Evolutionary conservation across 2,888 invertebrate species (phyloP).

Genomic region (Suillia variegata): DNA sequence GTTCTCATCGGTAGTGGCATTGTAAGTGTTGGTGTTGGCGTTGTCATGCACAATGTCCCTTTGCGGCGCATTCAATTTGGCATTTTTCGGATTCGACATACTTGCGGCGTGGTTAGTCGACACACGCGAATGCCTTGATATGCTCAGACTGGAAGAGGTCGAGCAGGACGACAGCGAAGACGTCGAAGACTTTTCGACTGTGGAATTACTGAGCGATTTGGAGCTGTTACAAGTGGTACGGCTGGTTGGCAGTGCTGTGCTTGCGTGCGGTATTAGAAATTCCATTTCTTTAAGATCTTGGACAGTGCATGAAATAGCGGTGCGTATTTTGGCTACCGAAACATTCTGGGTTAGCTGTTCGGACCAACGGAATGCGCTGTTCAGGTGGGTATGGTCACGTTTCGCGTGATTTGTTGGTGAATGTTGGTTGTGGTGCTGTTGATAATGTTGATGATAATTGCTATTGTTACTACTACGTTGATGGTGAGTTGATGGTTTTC

Average conservation of each 20-base stretch:
- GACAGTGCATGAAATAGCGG: slow-evolving; percentile 47
- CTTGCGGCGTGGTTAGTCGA: background rate
- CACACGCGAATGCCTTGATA: slow-evolving; percentile 47
- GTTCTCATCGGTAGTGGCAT: slow-evolving; percentile 38
- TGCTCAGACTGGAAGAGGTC: slow-evolving; percentile 32
- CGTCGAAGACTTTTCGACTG: slow-evolving; percentile 11
- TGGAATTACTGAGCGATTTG: slow-evolving; percentile 32
- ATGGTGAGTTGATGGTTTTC: slow-evolving; percentile 14
- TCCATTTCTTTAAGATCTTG: slow-evolving; percentile 57
- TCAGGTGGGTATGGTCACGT: slow-evolving; percentile 8
- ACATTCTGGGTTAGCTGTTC: slow-evolving; percentile 50
- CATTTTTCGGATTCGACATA: slow-evolving; percentile 34
- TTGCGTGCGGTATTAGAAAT: slow-evolving; percentile 52
- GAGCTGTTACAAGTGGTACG: slow-evolving; percentile 53
- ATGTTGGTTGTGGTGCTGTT: slow-evolving; percentile 28
- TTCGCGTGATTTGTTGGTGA: slow-evolving; percentile 13
- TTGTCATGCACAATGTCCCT: slow-evolving; percentile 10
- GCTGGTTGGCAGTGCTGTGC: slow-evolving; percentile 26
- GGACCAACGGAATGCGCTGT: slow-evolving; percentile 43
- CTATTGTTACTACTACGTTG: slow-evolving; percentile 7
- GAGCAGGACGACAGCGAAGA: background rate
- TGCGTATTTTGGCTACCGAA: slow-evolving; percentile 48
- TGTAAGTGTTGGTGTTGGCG: slow-evolving; percentile 1
- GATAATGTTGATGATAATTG: slow-evolving; percentile 23
- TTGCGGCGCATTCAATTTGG: slow-evolving; percentile 36